These are phyloP conservation scores for Donacobius atricapilla DNA, from an alignment of 2,113 vertebrate species.

Conservation along the genomic window DNA sequence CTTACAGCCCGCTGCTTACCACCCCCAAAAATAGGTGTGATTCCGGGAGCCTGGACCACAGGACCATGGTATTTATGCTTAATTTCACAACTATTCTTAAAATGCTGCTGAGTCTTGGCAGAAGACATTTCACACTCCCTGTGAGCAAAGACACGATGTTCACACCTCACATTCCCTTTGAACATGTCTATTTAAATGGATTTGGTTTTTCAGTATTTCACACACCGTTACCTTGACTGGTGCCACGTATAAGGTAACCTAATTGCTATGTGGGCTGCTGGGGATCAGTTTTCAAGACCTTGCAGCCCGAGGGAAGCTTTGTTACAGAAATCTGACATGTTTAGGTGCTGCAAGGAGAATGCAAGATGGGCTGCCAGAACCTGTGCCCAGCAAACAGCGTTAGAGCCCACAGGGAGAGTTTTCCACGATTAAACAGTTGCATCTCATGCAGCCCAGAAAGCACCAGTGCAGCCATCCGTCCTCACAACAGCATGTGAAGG, in stretches of 20 bases:
- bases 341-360: neutral
- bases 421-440: neutral
- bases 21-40: neutral
- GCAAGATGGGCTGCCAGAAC: neutral
- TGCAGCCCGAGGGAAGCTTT: neutral
- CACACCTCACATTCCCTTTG: neutral
- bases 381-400: neutral
- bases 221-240: neutral
- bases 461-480: fast-evolving
- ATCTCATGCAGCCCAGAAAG: neutral
- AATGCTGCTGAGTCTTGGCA: neutral
- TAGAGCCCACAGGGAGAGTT: neutral
- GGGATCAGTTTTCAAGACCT: neutral
- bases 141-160: neutral
- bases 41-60: neutral
- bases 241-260: neutral
- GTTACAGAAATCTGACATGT: neutral
- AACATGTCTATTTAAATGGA: neutral
- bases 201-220: neutral
- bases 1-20: neutral
- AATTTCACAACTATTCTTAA: neutral
- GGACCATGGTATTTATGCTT: neutral
- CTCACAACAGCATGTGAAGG: neutral
- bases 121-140: neutral
- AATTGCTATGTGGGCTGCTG: neutral